Conservation (phyloP, 2,797 vertebrate species). For the Tapirus indicus region DNA sequence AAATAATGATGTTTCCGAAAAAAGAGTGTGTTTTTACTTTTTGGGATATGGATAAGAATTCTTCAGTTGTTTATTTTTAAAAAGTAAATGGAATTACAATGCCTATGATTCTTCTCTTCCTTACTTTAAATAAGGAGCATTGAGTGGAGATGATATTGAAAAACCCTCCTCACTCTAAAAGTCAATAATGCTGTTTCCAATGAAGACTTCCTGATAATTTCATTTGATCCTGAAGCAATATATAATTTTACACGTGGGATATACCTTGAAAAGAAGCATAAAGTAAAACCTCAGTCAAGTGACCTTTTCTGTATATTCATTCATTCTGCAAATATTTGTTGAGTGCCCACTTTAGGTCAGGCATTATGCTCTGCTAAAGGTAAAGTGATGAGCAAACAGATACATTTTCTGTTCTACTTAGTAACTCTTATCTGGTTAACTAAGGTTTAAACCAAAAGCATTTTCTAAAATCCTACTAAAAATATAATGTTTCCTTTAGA, state of each 20-base stretch:
- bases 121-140: not conserved
- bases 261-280: not conserved
- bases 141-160: not conserved
- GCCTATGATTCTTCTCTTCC: not conserved
- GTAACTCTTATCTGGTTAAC: not conserved
- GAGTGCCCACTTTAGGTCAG: not conserved
- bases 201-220: not conserved
- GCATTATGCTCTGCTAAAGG: not conserved
- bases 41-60: not conserved
- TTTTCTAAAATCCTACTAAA: not conserved
- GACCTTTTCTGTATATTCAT: not conserved
- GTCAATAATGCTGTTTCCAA: not conserved
- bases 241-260: not conserved
- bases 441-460: constrained; percentile 13
- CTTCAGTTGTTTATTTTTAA: not conserved
- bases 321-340: not conserved
- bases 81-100: not conserved
- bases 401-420: not conserved
- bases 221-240: not conserved
- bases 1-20: not conserved
- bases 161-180: not conserved
- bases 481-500: not conserved
- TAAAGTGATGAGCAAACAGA: not conserved
- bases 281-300: not conserved
- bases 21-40: not conserved